A percentile compares a stretch with the other conserved stretches of the same genome.
Evolutionary conservation across 2,113 vertebrate genomes (phyloP).

Genomic region (Varanus komodoensis): DNA sequence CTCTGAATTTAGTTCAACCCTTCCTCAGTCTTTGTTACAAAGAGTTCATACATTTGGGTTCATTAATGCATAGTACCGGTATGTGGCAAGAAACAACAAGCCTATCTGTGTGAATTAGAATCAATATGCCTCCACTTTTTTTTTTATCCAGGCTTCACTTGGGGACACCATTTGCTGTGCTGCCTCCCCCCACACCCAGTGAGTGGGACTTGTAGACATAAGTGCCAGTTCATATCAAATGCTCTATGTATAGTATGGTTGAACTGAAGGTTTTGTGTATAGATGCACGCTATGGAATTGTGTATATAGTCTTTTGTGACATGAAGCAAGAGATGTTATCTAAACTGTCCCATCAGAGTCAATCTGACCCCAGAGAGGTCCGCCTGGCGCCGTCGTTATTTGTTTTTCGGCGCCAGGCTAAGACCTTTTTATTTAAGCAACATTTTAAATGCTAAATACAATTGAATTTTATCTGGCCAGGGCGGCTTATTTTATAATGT

Average conservation of each 20-base stretch:
- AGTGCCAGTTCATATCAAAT: not conserved
- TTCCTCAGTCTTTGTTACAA: no score
- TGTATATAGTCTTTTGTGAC: not conserved
- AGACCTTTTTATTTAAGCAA: no score
- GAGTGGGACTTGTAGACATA: not conserved
- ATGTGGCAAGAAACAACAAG: not conserved
- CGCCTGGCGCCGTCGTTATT: no score
- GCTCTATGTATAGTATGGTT: not conserved
- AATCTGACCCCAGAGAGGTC: no score
- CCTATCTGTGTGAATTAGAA: not conserved
- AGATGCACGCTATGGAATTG: not conserved
- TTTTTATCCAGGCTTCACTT: not conserved
- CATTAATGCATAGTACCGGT: not conserved
- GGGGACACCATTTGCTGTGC: not conserved
- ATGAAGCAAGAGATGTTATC: not conserved
- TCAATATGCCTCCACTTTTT: not conserved
- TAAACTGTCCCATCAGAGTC: not conserved
- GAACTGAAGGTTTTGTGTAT: not conserved
- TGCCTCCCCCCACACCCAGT: not conserved
- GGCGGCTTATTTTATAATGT: no score
- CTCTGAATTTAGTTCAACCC: no score
- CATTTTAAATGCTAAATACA: no score
- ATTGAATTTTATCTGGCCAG: no score
- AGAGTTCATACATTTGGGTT: no score
- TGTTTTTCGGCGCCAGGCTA: no score